Evolutionary conservation across 1,140 invertebrate genomes (phyloP).

Genomic region (Aphaenogaster rudis): DNA sequence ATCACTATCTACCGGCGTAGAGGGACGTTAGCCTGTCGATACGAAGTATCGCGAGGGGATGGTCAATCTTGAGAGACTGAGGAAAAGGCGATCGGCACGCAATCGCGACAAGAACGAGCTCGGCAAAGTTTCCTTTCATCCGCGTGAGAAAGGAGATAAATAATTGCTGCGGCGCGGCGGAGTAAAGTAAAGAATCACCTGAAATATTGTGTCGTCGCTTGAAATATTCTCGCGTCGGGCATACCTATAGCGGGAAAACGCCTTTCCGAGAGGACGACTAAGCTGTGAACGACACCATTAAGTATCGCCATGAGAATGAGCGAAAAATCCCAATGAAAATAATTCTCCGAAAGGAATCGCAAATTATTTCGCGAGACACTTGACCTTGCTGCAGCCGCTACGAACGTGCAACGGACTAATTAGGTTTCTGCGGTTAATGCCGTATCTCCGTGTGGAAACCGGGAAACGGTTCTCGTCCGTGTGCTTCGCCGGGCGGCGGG

Average conservation of each 20-base stretch:
- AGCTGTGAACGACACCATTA: neutral
- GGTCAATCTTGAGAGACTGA: conserved; percentile 3
- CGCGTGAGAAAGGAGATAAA: neutral
- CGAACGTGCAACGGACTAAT: conserved; percentile 45
- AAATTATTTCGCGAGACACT: conserved; percentile 23
- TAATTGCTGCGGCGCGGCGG: neutral
- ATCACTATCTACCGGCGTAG: neutral
- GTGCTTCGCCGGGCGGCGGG: neutral
- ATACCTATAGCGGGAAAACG: neutral
- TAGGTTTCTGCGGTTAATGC: conserved; percentile 53
- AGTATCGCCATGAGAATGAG: neutral
- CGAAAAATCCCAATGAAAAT: neutral
- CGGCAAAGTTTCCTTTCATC: conserved; percentile 6
- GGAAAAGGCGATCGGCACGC: neutral
- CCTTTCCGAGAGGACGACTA: neutral
- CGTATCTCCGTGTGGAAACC: conserved; percentile 22
- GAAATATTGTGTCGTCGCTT: neutral
- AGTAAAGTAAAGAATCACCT: conserved; percentile 7
- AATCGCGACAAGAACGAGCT: neutral
- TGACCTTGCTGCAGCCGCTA: neutral
- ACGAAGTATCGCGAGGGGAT: neutral
- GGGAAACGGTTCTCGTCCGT: conserved; percentile 40
- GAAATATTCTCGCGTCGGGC: conserved; percentile 17
- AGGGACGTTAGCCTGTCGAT: neutral
- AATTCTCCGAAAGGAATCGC: neutral